Evolutionary conservation across 2,113 vertebrate genomes (phyloP), one percentile per base, ranked within the genome.

Genomic region (Pseudorasbora parva): DNA sequence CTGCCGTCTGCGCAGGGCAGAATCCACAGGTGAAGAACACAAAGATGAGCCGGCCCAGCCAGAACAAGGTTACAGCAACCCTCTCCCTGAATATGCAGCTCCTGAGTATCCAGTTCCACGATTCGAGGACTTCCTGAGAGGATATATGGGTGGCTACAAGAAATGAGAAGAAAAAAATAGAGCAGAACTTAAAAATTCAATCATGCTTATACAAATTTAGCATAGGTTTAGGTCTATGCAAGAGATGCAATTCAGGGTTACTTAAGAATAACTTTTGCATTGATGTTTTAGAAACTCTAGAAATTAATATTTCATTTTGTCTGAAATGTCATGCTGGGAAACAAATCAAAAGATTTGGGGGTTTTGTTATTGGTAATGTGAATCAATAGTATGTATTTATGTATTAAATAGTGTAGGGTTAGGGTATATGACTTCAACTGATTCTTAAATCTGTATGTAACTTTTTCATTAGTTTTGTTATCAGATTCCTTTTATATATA

Each of bases 121-220:
- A 68, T 93, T 94, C 19, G 92, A 94, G 27, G 92, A 93, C 88
- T 92, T 94, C 87, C 91, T 95, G 80, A 90, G 79, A 74, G 88
- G 86, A 1, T 25, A 91, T 85, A 84, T 92, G 86, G 86, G 83
- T 49, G 86, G 92, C 68, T 86, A 90, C 81, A 91, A 92, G 85
- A 92, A 93, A 85, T 87, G 57, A 85, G 25, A 21, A 74, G 25
- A n/a, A 30, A 66, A 59, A 25, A 41, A 9, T 30, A 27, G 17
- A 72, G 41, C 23, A n/a, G 25, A 43, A 68, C 41, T 84, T 25
- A 17, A 43, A 69, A 62, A 75, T 37, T 17, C 3, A 68, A 83
- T 56, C 81, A 86, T 56, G 33, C 56, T 71, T 68, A 68, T 59
- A n/a, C 51, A 43, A 23, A 17, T 62, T 59, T n/a, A 82, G 54